Evolutionary conservation across 2,797 vertebrate species (phyloP).

Genomic region (Sardinella longiceps): DNA sequence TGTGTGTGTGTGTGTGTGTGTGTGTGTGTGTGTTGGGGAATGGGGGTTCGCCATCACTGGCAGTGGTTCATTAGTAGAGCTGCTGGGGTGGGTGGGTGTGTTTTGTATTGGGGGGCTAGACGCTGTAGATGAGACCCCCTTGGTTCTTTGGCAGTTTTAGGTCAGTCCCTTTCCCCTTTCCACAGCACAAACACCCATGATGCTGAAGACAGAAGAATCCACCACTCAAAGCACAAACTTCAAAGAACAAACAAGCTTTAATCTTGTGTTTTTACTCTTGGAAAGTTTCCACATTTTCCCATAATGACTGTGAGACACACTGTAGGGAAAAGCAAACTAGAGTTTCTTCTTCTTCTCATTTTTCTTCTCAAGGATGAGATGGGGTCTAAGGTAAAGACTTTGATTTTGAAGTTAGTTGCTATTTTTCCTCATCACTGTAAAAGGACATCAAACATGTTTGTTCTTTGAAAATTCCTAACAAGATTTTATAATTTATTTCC

Average conservation of each 20-base stretch:
- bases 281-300: slow-evolving; percentile 62
- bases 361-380: neutral
- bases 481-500: neutral
- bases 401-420: slow-evolving; percentile 1
- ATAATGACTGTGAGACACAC: slow-evolving; percentile 51
- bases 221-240: slow-evolving; percentile 57
- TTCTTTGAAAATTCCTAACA: neutral
- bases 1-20: no score
- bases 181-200: slow-evolving; percentile 58
- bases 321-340: neutral
- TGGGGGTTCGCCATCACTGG: slow-evolving; percentile 57
- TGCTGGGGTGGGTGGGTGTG: neutral
- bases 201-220: slow-evolving; percentile 62
- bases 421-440: neutral
- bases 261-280: slow-evolving; percentile 63
- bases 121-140: slow-evolving; percentile 49
- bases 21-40: no score
- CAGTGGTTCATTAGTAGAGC: slow-evolving; percentile 61
- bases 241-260: slow-evolving; percentile 75
- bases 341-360: neutral
- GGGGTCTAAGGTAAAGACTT: neutral
- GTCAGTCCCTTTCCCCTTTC: slow-evolving; percentile 65
- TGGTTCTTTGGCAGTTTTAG: slow-evolving; percentile 69
- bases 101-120: slow-evolving; percentile 33
- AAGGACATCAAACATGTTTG: slow-evolving; percentile 5